Evolutionary conservation across 2,888 invertebrate genomes (phyloP), one percentile per base, ranked within the genome.

Genomic region (Acleris laterana): DNA sequence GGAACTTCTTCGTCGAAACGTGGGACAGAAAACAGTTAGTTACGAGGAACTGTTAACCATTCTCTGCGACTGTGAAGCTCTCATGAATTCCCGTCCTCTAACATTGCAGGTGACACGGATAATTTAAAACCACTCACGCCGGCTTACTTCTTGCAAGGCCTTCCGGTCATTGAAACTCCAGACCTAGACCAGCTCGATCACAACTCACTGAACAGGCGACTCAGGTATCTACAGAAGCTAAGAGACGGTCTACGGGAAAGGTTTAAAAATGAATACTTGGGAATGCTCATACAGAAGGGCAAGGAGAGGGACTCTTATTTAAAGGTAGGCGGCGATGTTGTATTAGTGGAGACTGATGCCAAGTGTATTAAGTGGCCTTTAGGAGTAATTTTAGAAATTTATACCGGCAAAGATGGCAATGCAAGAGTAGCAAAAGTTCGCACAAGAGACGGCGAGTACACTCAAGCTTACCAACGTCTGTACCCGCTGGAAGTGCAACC

Each of bases 131-230:
- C 19, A 4, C 3, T 48, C 1, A 19, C 48, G 0, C 17, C 17
- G 6, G 48, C 19, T 4, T 48, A 17, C 19, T 48, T 48, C 9
- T 4, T 48, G n/a, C 48, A 48, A 48, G 48, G 19, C 0, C 1
- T 11, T 11, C 44, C 44, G 3, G 11, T 0, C n/a, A 44, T n/a
- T 13, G 44, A 44, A n/a, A 5, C 5, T 38, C 53, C 53, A 1
- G 38, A 53, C 53, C 38, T 53, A 19, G 53, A 53, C 19, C 38
- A 53, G 19, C 1, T 53, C 19, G 38, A 53, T 17, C 53, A 17
- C 3, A 32, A 53, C 17, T 28, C 32, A 0, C 5, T 53, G 5
- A 1, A n/a, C 6, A 25, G n/a, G n/a, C n/a, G n/a, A n/a, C n/a
- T n/a, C n/a, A n/a, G n/a, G n/a, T n/a, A n/a, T n/a, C n/a, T n/a